A percentile compares a stretch with the other conserved stretches of the same genome.
These are phyloP conservation scores for Gnathonemus longibarbis DNA, from an alignment of 2,113 vertebrate genomes.

Conservation along the genomic window DNA sequence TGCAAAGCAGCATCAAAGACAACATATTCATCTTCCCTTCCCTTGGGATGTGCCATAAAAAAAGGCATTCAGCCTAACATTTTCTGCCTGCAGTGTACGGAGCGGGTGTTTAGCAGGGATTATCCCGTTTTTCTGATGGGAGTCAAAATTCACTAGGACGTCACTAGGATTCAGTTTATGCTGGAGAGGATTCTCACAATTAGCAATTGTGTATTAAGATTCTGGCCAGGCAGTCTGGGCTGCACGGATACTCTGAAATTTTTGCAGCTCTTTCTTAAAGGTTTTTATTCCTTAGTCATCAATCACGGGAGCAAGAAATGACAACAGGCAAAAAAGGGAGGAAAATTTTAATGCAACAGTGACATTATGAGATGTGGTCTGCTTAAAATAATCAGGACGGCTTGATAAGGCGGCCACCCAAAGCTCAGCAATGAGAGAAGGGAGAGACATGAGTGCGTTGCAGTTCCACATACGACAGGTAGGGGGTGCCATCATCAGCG, in stretches of 20 bases:
- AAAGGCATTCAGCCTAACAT: slow-evolving; percentile 57
- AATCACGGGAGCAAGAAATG: background rate
- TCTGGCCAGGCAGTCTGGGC: background rate
- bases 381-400: background rate
- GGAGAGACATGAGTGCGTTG: background rate
- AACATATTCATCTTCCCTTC: slow-evolving; percentile 33
- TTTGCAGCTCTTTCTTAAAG: background rate
- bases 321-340: background rate
- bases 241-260: background rate
- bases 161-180: background rate
- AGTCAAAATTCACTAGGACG: background rate
- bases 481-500: background rate
- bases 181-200: background rate
- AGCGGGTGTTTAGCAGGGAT: slow-evolving; percentile 48
- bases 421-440: background rate
- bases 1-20: slow-evolving; percentile 9
- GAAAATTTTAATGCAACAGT: background rate
- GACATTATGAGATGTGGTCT: background rate
- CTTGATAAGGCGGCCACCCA: background rate
- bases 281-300: background rate
- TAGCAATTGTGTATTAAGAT: background rate
- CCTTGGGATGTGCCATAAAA: slow-evolving; percentile 41
- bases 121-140: background rate
- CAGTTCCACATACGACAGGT: background rate
- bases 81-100: slow-evolving; percentile 45